A percentile compares a stretch with the other conserved stretches of the same genome.
phyloP scores from a whole-genome alignment of 1,140 invertebrate species.

The Zaprionus taronus region DNA sequence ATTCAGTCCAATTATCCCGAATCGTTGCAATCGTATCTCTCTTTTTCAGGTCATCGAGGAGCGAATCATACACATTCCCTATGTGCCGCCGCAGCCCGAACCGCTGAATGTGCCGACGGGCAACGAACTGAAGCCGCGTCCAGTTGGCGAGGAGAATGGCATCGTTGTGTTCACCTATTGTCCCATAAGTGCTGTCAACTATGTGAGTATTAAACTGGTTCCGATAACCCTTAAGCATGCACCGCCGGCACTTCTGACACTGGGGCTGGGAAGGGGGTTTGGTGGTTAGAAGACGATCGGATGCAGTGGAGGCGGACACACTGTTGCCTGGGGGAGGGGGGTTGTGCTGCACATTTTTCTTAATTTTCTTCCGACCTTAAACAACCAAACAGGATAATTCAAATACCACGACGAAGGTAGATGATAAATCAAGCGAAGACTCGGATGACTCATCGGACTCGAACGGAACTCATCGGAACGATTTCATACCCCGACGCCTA shows the following conservation, averaged over 20 bases:
- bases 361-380: too few species aligned
- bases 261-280: slow-evolving; percentile 6
- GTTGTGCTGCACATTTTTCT: slow-evolving; percentile 1
- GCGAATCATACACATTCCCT: slow-evolving; percentile 91
- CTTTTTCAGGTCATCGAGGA: slow-evolving; percentile 91
- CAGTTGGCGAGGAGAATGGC: slow-evolving; percentile 93
- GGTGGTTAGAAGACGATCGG: not conserved
- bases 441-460: slow-evolving; percentile 79
- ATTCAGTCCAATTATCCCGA: too few species aligned
- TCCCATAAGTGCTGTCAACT: slow-evolving; percentile 93
- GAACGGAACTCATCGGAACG: too few species aligned
- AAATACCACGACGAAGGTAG: slow-evolving; percentile 48
- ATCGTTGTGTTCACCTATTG: slow-evolving; percentile 94
- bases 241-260: slow-evolving; percentile 15
- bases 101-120: slow-evolving; percentile 91
- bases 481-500: slow-evolving; percentile 53
- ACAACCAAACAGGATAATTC: slow-evolving; percentile 49
- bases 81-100: slow-evolving; percentile 89
- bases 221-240: not conserved
- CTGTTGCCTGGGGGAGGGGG: too few species aligned
- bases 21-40: too few species aligned
- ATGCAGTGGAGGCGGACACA: not conserved
- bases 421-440: slow-evolving; percentile 74
- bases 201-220: slow-evolving; percentile 88
- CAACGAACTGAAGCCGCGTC: slow-evolving; percentile 92